Percentiles rank a stretch among this genome's conserved stretches.
Evolutionary conservation across 1,140 invertebrate genomes (phyloP).

Genomic region (Acromyrmex charruanus): DNA sequence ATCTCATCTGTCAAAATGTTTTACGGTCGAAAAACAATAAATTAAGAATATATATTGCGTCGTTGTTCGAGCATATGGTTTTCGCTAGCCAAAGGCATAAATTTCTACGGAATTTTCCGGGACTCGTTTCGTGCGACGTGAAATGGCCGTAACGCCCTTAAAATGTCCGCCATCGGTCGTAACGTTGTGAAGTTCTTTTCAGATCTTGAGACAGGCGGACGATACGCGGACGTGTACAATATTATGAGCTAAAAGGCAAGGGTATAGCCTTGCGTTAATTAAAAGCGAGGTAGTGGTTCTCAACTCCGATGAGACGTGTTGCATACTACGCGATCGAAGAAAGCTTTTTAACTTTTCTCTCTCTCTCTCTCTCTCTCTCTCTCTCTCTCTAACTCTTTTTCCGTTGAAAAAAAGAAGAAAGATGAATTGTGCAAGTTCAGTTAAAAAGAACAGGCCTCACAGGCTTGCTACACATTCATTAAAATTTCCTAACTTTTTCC

Average conservation of each 20-base stretch:
- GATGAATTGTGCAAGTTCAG: too few relatives aligned
- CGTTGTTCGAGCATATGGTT: constrained; percentile 7
- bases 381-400: too few relatives aligned
- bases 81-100: background rate
- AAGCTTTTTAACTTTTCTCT: background rate
- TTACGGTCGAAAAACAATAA: constrained; percentile 10
- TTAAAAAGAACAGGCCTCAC: too few relatives aligned
- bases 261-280: constrained; percentile 68
- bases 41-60: constrained; percentile 13
- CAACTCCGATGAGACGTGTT: background rate
- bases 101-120: constrained; percentile 38
- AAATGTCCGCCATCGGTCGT: constrained; percentile 29
- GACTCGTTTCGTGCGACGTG: constrained; percentile 35
- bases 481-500: too few relatives aligned
- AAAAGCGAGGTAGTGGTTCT: constrained; percentile 61
- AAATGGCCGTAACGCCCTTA: constrained; percentile 36
- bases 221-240: constrained; percentile 25
- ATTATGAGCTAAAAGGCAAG: constrained; percentile 68
- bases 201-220: constrained; percentile 30
- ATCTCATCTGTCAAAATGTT: constrained; percentile 1
- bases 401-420: too few relatives aligned
- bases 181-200: constrained; percentile 53
- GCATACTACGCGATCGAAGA: constrained; percentile 31
- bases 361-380: too few relatives aligned
- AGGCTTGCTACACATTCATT: too few relatives aligned